Evolutionary conservation across 2,888 invertebrate genomes (phyloP).

Genomic region (Lumbricus terrestris): DNA sequence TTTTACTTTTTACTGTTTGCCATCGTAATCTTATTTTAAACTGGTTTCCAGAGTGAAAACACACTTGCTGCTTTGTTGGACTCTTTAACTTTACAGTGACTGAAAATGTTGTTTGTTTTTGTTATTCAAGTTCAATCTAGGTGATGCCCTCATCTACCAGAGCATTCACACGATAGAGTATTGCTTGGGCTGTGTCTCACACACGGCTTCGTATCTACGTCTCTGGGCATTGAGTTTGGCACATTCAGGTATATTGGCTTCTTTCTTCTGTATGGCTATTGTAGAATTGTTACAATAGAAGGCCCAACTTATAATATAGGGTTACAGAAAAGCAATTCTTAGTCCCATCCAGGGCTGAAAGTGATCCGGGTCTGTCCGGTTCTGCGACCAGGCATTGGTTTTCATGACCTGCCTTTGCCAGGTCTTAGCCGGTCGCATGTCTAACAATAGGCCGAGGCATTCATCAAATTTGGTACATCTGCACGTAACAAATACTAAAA

Average conservation of each 20-base stretch:
- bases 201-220: constrained; percentile 97
- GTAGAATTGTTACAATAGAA: background rate
- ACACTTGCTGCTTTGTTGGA: background rate
- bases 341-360: too few species aligned
- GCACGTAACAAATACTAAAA: too few species aligned
- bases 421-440: too few species aligned
- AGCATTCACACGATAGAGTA: constrained; percentile 98
- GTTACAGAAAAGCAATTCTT: background rate
- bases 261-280: background rate
- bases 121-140: constrained; percentile 11
- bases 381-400: too few species aligned
- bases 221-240: constrained; percentile 97
- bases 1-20: background rate
- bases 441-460: too few species aligned
- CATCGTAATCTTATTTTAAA: background rate
- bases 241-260: constrained; percentile 84
- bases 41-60: background rate
- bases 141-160: constrained; percentile 68
- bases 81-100: background rate
- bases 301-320: background rate
- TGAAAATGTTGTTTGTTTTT: background rate
- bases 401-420: too few species aligned
- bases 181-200: constrained; percentile 94
- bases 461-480: too few species aligned
- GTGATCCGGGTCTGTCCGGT: too few species aligned